Evolutionary conservation across 2,797 vertebrate species (phyloP), one percentile per base, ranked within the genome.

Genomic region (Paratrypauchen microcephalus): DNA sequence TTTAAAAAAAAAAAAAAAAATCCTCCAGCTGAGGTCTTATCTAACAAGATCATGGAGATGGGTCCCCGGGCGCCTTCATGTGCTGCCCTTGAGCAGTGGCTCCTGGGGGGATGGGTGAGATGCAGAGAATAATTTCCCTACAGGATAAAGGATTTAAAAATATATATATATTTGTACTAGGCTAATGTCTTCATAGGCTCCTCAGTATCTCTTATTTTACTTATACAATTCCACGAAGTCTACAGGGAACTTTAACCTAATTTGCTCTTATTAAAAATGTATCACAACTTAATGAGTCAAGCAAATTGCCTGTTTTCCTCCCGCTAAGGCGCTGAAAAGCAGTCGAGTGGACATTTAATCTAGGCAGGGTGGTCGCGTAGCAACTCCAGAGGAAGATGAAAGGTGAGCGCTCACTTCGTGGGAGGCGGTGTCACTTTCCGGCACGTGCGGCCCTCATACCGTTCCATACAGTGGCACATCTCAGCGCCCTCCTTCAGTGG

Each of bases 401-500:
- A 65, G 71, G 68, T 71, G 64, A 73, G 69, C 80, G 81, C 69
- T 72, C 73, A 72, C 87, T 82, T 80, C 60, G 85, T 79, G 73
- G 84, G 86, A 83, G 88, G 71, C 77, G 8, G 79, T 89, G 76
- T 93, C 88, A 59, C 68, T 76, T 88, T 79, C 81, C 84, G 52
- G 54, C 21, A 52, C n/a, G 41, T 73, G 58, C 68, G 23, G 77
- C 68, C 70, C 47, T 28, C 84, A 73, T 68, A 74, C 59, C 55
- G 74, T 21, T 81, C 76, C 68, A 66, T 73, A 66, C 72, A 71
- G 75, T 59, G 69, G 71, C 5, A 56, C 68, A 67, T 75, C 69
- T 86, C 71, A 73, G 65, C 73, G 66, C 72, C 70, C 72, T 50
- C 77, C 83, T 59, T 59, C 28, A 60, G 74, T 82, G 75, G 66